Base-by-base conservation (phyloP, 2,888 invertebrate genomes). In the Tenthredo scrophulariae region DNA sequence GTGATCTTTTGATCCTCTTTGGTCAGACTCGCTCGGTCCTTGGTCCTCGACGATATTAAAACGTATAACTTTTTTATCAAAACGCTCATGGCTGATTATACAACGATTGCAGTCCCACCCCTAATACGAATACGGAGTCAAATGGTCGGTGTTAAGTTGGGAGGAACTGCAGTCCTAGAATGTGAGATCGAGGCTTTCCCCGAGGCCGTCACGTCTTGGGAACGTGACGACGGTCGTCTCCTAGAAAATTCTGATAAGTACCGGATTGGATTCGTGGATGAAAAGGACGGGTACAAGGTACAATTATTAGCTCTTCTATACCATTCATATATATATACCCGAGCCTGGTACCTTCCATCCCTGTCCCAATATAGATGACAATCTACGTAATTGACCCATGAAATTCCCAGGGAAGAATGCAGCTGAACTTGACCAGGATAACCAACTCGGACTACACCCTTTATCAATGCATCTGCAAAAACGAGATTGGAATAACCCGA, bases 141-240 rank as follows among this genome's bases (percentile, higher is more conserved):
- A 91, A 95, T 96, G 91, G 95, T 97, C 84, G 96, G 96, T 79
- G 96, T 96, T 0, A 94, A 95, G 67, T 96, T 96, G 89, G 96
- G 96, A 87, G 95, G 95, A 70, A 96, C 95, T 1, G 97, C 96
- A 0, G 95, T 95, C 65, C 94, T 98, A 65, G 97, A 97, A 92
- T 98, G 98, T 91, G 97, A 97, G 93, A 96, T 98, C 37, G 98
- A 98, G 94, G 97, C 98, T 0, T 98, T 96, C 93, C 98, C 98
- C 0, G 97, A 97, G 89, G 96, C 98, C 0, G 95, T 97, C 0
- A 95, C 97, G 82, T 97, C 97, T 89, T 98, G 98, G 98, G 97
- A 98, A 91, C 94, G 96, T 22, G 95, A 95, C 4, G 97, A 97
- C 89, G 97, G 97, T 2, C 94, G 96, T 43, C 95, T 97, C 10